Conservation (phyloP, 2,888 invertebrate genomes). For the Catonia carolina region DNA sequence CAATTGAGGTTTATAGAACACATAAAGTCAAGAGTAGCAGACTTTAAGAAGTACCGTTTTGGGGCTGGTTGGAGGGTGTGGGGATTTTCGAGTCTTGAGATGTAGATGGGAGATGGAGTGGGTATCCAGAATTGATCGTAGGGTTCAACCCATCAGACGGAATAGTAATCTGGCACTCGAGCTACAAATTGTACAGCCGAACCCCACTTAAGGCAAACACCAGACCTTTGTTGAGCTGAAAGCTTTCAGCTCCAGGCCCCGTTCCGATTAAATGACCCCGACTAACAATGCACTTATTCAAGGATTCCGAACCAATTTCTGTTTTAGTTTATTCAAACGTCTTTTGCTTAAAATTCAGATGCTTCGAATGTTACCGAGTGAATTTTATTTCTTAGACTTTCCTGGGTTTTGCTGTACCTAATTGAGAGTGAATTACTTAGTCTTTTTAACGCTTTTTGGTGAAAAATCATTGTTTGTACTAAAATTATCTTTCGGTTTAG, state of each 20-base stretch:
- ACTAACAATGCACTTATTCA: conserved; percentile 9
- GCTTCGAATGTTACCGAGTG: no score
- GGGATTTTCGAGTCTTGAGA: background rate
- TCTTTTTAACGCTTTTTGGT: no score
- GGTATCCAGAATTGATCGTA: conserved; percentile 3
- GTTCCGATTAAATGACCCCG: conserved; percentile 6
- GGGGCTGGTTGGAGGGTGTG: background rate
- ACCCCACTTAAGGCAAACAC: background rate
- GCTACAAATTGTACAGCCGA: conserved; percentile 13
- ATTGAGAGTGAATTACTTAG: no score
- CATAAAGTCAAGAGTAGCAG: no score
- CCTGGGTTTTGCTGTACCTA: no score
- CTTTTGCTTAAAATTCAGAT: background rate
- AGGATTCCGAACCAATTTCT: conserved; percentile 7
- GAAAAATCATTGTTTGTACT: no score
- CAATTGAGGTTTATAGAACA: no score
- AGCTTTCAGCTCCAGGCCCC: background rate
- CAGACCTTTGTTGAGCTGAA: background rate
- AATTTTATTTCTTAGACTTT: no score
- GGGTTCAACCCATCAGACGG: conserved; percentile 5
- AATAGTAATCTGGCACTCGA: conserved; percentile 2
- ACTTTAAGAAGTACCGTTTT: no score
- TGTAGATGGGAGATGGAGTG: background rate
- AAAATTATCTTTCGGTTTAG: no score
- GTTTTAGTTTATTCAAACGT: background rate